phyloP scores from a whole-genome alignment of 2,888 invertebrate genomes.

The Nomada fabriciana region DNA sequence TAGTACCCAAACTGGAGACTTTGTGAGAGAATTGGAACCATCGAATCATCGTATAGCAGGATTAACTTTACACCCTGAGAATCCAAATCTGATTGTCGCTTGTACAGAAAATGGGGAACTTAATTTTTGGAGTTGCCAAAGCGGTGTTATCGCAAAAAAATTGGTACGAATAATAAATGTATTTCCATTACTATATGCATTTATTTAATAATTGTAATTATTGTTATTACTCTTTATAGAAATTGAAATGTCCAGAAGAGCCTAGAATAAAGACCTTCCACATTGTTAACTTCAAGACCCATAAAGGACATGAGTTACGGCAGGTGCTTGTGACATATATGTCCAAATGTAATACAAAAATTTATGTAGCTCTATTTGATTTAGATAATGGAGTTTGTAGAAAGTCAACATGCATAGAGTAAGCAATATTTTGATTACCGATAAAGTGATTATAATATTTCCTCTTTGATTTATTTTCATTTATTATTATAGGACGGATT shows the following conservation, averaged over 20 bases:
- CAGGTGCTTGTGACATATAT: conserved; percentile 77
- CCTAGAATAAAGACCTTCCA: conserved; percentile 80
- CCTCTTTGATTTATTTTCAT: not conserved
- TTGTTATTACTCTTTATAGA: conserved; percentile 64
- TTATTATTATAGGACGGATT: conserved; percentile 45
- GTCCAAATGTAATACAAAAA: conserved; percentile 42
- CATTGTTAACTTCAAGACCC: conserved; percentile 73
- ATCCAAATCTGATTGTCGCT: conserved; percentile 85
- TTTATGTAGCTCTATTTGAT: conserved; percentile 72
- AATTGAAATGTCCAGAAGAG: conserved; percentile 65
- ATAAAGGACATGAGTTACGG: conserved; percentile 63
- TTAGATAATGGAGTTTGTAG: conserved; percentile 72
- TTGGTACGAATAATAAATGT: conserved; percentile 80
- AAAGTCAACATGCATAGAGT: conserved; percentile 67
- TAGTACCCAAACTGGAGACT: conserved; percentile 88
- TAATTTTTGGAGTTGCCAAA: conserved; percentile 86
- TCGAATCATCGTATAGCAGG: conserved; percentile 85
- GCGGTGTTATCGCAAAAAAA: conserved; percentile 85
- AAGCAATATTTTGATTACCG: conserved; percentile 23
- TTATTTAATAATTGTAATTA: conserved; percentile 1
- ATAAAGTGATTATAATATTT: not conserved
- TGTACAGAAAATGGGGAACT: conserved; percentile 87
- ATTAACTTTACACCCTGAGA: conserved; percentile 84
- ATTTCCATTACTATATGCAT: conserved; percentile 9
- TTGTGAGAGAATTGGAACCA: conserved; percentile 86